phyloP scores from a whole-genome alignment of 2,113 vertebrate genomes.

The Prolemur simus region DNA sequence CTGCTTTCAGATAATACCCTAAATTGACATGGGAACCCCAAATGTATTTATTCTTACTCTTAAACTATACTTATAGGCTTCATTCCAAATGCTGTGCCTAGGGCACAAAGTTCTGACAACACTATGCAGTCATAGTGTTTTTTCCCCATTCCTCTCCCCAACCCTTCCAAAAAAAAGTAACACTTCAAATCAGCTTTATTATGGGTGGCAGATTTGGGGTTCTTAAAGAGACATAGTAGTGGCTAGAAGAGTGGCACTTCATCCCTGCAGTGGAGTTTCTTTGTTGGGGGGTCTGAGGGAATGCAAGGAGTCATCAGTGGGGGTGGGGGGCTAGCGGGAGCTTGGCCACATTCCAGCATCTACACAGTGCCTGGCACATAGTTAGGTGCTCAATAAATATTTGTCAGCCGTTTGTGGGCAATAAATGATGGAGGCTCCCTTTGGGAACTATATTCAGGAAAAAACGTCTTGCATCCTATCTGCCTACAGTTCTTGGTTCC shows the following conservation, averaged over 20 bases:
- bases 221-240: neutral
- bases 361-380: neutral
- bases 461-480: neutral
- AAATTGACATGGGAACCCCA: neutral
- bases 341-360: neutral
- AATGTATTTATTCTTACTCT: neutral
- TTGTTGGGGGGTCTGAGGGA: neutral
- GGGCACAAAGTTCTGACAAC: neutral
- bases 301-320: constrained; percentile 51
- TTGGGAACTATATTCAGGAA: neutral
- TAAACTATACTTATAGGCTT: neutral
- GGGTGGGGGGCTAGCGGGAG: neutral
- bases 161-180: neutral
- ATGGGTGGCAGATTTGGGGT: neutral
- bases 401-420: neutral
- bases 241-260: neutral
- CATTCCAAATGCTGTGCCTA: neutral
- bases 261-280: neutral
- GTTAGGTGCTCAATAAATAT: constrained; percentile 26
- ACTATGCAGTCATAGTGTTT: neutral
- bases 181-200: constrained; percentile 61
- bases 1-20: neutral
- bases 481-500: neutral
- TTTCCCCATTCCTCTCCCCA: neutral
- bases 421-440: neutral